Evolutionary conservation across 2,888 invertebrate genomes (phyloP), one percentile per base, ranked within the genome.

Genomic region (Andrena praecox): DNA sequence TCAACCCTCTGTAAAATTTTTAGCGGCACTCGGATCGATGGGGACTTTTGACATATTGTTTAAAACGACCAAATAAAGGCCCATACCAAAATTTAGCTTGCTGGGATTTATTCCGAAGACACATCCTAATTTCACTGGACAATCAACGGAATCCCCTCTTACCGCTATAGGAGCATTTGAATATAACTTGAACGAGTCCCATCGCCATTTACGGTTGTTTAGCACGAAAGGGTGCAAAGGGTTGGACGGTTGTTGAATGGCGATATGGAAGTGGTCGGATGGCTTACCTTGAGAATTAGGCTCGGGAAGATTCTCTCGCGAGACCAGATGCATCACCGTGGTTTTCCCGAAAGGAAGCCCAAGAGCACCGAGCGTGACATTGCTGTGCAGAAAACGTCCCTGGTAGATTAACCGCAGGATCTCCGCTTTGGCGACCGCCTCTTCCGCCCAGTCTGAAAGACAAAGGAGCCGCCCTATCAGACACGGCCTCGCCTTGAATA

Each of bases 261-360:
- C 10, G 33, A 29, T n/a, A 35, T n/a, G 50, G 54, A 29, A 5
- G 4, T 3, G 63, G n/a, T 35, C 77, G 69, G 69, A 59, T 67
- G 67, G 77, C 68, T 93, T 94, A 98, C 98, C 98, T 96, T 98
- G 98, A 92, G 98, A 98, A 95, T 99, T 99, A 93, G 99, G 99
- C 96, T 99, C 99, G 93, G 99, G 99, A 95, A 99, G 96, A 95
- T 99, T 99, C 95, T 99, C 99, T 95, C 99, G 96, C 91, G 99
- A 99, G 94, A 99, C 99, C 93, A 99, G 97, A 96, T 99, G 99
- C 99, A 99, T 99, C 94, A 99, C 99, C 94, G 99, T 99, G 93
- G 99, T 99, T 95, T 99, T 99, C 91, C 99, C 99, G 92, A 98
- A 96, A 89, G 99, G 98, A 95, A 99, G 96, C 93, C 99, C 99